Base-by-base conservation (phyloP, 2,888 invertebrate species). In the Caenorhabditis sp. region DNA sequence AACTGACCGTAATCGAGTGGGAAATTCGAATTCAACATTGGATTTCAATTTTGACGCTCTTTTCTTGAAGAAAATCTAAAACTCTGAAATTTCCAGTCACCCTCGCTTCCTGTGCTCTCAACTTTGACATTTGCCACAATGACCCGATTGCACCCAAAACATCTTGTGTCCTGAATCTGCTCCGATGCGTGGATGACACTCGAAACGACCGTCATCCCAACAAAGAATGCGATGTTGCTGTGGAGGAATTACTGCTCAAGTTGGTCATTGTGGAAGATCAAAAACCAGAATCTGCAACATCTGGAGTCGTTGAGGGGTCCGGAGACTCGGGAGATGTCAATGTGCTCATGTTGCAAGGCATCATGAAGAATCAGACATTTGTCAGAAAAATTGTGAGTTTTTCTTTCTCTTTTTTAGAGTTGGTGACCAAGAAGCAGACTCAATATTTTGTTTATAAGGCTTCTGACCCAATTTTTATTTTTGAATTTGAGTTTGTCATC, bases 91-190 rank as follows among this genome's bases (percentile, higher is more conserved):
- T 26, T 72, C 16, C 58, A 72, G 73, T n/a, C 16, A 73, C 73
- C 24, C n/a, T 75, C 6, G 35, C 14, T 5, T 75, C 75, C 8
- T 75, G 75, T 44, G 75, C 75, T 6, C 49, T 75, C n/a, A 75
- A 66, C 16, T 24, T 24, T 19, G 58, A 75, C 26, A 12, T 75
- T 19, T 75, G 75, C 49, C 7, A 8, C 26, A 44, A 28, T 26
- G 24, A 8, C 44, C 44, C 28, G 6, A 19, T 6, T 7, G 1
- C n/a, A 4, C 38, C 14, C 2, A 47, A 19, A 0, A 24, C 41
- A 8, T 19, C 31, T 10, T 75, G 75, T 16, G 12, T n/a, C 2
- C 6, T 75, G 7, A 12, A 44, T n/a, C 44, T 75, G 12, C 22
- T 59, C 0, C 26, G 44, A 6, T 75, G 75, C 49, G 26, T 75